A percentile compares a stretch with the other conserved stretches of the same genome.
These are phyloP conservation scores for Subanguina moxae DNA, from an alignment of 1,140 invertebrate genomes.

Conservation along the genomic window DNA sequence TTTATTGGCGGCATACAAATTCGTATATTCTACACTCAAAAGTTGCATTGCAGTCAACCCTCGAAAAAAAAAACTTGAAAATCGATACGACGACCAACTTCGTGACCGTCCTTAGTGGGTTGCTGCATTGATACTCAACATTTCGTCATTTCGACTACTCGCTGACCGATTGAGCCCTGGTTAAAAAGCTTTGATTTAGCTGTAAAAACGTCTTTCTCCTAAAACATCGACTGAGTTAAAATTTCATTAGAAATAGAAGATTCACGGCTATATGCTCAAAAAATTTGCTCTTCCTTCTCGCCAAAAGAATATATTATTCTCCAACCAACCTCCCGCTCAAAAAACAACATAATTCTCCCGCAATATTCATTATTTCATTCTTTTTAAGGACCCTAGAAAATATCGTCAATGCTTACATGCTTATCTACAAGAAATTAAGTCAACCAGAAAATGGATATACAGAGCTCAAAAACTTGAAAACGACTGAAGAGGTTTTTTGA, in stretches of 20 bases:
- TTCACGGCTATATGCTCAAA: no score
- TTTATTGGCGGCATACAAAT: background rate
- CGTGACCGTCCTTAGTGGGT: no score
- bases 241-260: background rate
- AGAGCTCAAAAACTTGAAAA: conserved; percentile 33
- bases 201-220: no score
- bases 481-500: conserved; percentile 41
- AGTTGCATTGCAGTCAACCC: no score
- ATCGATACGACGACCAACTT: no score
- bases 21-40: no score
- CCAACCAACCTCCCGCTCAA: background rate
- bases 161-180: no score
- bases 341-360: background rate
- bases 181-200: no score
- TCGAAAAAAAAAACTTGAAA: no score
- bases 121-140: no score
- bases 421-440: conserved; percentile 44
- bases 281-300: background rate
- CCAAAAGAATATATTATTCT: background rate
- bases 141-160: no score
- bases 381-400: conserved; percentile 48
- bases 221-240: no score
- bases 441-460: conserved; percentile 46
- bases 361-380: background rate
- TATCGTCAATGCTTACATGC: conserved; percentile 47